Conservation (phyloP, 2,888 invertebrate genomes). For the Trachelus tabidus region DNA sequence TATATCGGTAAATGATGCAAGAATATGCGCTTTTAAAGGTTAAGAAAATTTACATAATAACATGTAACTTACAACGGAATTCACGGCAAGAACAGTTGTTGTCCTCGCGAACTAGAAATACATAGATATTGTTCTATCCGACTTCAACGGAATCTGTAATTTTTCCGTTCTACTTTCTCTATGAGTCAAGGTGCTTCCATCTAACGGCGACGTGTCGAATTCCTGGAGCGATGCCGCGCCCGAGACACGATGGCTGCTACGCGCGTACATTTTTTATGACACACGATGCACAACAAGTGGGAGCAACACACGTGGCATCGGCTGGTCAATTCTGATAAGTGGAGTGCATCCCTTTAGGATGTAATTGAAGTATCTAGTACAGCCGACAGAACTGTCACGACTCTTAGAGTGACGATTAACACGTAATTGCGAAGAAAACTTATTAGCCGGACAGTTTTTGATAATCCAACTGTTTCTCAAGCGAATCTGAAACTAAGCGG, state of each 20-base stretch:
- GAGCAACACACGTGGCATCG: neutral
- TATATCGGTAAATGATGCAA: neutral
- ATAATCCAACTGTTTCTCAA: neutral
- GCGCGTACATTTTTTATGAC: conserved; percentile 26
- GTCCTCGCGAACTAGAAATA: neutral
- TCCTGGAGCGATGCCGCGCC: conserved; percentile 22
- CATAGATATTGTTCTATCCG: neutral
- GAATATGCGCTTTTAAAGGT: neutral
- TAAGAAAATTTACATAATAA: neutral
- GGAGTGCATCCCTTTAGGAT: neutral
- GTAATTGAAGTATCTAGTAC: neutral
- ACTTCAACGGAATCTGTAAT: neutral
- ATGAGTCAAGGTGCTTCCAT: conserved; percentile 31
- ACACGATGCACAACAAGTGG: conserved; percentile 9
- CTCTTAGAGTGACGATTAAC: neutral
- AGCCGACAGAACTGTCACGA: neutral
- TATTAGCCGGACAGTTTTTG: neutral
- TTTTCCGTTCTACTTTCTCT: neutral
- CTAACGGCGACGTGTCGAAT: conserved; percentile 30
- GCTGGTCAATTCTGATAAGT: neutral
- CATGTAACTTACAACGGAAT: neutral
- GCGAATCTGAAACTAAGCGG: neutral
- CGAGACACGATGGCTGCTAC: conserved; percentile 30
- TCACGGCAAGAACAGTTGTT: neutral
- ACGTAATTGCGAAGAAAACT: neutral